Percentiles rank a stretch among this genome's conserved stretches.
Evolutionary conservation across 2,888 invertebrate genomes (phyloP).

Genomic region (Blera fallax): DNA sequence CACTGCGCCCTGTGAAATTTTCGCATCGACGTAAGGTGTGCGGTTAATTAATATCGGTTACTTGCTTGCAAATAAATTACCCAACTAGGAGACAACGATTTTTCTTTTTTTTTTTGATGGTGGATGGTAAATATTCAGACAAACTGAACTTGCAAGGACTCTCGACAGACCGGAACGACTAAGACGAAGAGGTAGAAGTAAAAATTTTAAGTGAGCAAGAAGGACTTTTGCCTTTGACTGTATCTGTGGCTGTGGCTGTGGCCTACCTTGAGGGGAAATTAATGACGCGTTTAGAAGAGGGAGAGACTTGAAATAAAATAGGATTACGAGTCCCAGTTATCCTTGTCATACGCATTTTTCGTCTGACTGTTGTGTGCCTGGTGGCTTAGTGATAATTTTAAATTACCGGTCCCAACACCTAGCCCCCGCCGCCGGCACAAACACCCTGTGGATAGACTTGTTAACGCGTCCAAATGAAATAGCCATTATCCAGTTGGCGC

Average conservation of each 20-base stretch:
- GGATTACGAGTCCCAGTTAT: slow-evolving; percentile 24
- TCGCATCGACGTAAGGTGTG: slow-evolving; percentile 58
- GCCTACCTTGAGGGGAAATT: slow-evolving; percentile 10
- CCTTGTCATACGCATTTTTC: background rate
- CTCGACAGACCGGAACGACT: background rate
- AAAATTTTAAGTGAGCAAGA: background rate
- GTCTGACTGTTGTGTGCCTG: slow-evolving; percentile 16
- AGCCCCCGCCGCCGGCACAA: background rate
- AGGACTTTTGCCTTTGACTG: slow-evolving; percentile 4
- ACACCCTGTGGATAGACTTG: slow-evolving; percentile 22
- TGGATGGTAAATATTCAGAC: background rate
- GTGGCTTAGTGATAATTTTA: slow-evolving; percentile 49
- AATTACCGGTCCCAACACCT: slow-evolving; percentile 17
- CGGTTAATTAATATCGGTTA: slow-evolving; percentile 71
- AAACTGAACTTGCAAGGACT: slow-evolving; percentile 43
- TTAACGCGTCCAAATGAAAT: slow-evolving; percentile 44
- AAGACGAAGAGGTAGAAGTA: background rate
- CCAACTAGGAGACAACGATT: slow-evolving; percentile 38
- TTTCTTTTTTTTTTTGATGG: background rate
- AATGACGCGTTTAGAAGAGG: slow-evolving; percentile 43
- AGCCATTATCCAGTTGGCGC: slow-evolving; percentile 42
- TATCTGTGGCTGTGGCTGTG: slow-evolving; percentile 5
- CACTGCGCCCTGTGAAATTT: slow-evolving; percentile 18
- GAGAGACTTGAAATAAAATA: slow-evolving; percentile 33
- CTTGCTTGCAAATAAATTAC: slow-evolving; percentile 71